Evolutionary conservation across 1,140 invertebrate species (phyloP), one percentile per base, ranked within the genome.

Genomic region (Lordiphosa mommai): DNA sequence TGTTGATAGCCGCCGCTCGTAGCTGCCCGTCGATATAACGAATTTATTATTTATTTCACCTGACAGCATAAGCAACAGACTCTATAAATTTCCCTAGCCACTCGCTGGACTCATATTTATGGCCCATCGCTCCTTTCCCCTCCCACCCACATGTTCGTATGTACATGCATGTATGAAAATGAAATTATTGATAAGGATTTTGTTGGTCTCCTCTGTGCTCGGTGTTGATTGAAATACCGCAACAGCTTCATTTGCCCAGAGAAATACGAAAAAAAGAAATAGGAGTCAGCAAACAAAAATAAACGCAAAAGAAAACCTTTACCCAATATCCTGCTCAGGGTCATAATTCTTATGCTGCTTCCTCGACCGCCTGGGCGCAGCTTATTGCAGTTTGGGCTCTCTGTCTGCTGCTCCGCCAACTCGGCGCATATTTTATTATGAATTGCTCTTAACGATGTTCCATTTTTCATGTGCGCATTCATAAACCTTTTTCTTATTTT

Each of bases 11-110:
- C 64, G 17, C 32, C 30, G 47, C 32, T 32, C 23, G 23, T 27
- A 27, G 23, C 23, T 27, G 23, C 49, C 58, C 52, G 70, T 30
- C 55, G 69, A 76, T 70, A 82, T 87, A 87, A 87, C 85, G 80
- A 87, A 87, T 87, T 87, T 87, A 87, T 87, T 87, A 87, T 87
- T 87, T 87, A 87, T 87, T 87, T 87, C 85, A 87, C 85, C 85
- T 87, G 85, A 87, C 85, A 87, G 72, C 71, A 50, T 55, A 40
- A 56, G 59, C 79, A 87, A 71, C 85, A 87, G 72, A 87, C 71
- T 82, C 85, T 70, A 87, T 87, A 87, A 87, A 87, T 87, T 87
- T 85, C 65, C 59, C 77, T 82, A 84, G 72, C 77, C 67, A 65
- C 48, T 65, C 60, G 51, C 36, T 36, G 52, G 41, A 48, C 38